A percentile compares a stretch with the other conserved stretches of the same genome.
Conservation (phyloP, 2,888 invertebrate genomes). For the Conistra vaccinii region DNA sequence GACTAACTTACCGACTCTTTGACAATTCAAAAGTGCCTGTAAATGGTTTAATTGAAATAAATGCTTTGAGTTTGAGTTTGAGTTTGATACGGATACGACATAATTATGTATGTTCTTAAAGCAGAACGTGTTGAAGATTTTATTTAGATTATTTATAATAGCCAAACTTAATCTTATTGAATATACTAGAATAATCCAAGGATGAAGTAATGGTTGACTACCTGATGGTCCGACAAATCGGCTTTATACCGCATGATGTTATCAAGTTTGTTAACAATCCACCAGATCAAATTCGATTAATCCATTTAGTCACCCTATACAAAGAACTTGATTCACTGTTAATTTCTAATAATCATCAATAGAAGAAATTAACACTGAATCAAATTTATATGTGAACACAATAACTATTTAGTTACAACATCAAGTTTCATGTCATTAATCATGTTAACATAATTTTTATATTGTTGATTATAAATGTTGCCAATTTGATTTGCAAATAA, state of each 20-base stretch:
- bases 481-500: constrained; percentile 19
- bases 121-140: too few species aligned
- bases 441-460: constrained; percentile 16
- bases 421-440: constrained; percentile 15
- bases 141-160: neutral
- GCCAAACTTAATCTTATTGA: too few species aligned
- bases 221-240: neutral
- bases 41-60: too few species aligned
- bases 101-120: too few species aligned
- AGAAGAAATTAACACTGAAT: constrained; percentile 37
- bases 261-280: constrained; percentile 25
- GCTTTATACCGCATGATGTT: neutral
- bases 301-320: constrained; percentile 19
- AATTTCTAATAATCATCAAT: constrained; percentile 23
- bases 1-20: too few species aligned
- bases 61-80: too few species aligned
- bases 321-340: constrained; percentile 14
- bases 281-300: constrained; percentile 27
- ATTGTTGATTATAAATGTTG: constrained; percentile 23
- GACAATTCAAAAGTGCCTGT: too few species aligned
- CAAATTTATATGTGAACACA: constrained; percentile 27
- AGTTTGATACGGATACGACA: too few species aligned
- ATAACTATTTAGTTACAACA: constrained; percentile 19
- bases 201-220: neutral
- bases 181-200: neutral